Percentiles rank a stretch among this genome's conserved stretches.
Conservation (phyloP, 2,113 vertebrate genomes). For the Otocyon megalotis region DNA sequence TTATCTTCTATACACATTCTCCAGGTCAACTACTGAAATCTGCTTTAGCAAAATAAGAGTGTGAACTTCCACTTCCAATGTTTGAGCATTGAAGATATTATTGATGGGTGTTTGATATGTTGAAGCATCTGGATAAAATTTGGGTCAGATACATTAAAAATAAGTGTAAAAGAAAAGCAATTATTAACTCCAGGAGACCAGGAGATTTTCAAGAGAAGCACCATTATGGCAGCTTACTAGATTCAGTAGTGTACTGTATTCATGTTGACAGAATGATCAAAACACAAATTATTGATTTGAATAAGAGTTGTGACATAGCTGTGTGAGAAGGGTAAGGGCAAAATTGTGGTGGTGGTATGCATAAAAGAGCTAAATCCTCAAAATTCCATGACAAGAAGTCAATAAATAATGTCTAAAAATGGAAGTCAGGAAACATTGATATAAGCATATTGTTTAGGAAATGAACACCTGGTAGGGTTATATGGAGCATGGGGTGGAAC, state of each 20-base stretch:
- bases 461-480: not conserved
- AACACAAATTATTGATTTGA: slow-evolving; percentile 35
- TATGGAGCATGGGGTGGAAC: not conserved
- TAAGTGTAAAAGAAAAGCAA: not conserved
- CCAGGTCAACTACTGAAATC: not conserved
- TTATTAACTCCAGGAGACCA: slow-evolving; percentile 25
- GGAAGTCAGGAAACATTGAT: not conserved
- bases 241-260: slow-evolving; percentile 14
- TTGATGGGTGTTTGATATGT: not conserved
- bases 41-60: not conserved
- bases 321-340: not conserved
- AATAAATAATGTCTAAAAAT: not conserved
- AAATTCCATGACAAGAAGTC: not conserved
- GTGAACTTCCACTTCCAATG: not conserved
- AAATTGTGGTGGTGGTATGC: not conserved
- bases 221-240: not conserved
- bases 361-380: slow-evolving; percentile 18
- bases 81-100: slow-evolving; percentile 17
- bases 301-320: not conserved
- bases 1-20: not conserved
- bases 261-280: slow-evolving; percentile 13
- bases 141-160: not conserved
- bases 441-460: not conserved
- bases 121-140: slow-evolving; percentile 35
- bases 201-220: not conserved